Evolutionary conservation across 2,113 vertebrate species (phyloP).

Genomic region (Odocoileus hemionus): DNA sequence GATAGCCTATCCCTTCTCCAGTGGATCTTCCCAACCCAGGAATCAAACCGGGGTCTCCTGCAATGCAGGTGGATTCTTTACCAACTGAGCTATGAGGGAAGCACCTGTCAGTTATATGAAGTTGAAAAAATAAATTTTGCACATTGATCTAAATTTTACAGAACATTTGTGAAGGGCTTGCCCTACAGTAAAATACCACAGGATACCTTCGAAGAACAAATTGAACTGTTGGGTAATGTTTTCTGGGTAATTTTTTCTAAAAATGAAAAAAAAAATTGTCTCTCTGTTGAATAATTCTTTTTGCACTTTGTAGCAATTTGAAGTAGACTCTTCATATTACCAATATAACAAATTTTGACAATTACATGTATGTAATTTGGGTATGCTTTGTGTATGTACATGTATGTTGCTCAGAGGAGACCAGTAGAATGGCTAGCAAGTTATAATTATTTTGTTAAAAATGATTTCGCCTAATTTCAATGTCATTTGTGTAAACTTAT

Average conservation of each 20-base stretch:
- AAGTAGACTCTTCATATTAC: background rate
- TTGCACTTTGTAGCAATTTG: background rate
- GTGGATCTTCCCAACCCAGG: fast-evolving
- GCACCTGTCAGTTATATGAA: background rate
- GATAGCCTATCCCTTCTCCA: background rate
- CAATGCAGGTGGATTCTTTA: background rate
- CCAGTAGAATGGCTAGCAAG: background rate
- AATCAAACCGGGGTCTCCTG: fast-evolving
- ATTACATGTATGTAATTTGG: background rate
- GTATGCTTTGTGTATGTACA: background rate
- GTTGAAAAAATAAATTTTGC: background rate
- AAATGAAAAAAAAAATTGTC: background rate
- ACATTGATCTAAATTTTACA: background rate
- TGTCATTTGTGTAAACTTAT: background rate
- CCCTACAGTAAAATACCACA: background rate
- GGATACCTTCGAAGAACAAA: background rate
- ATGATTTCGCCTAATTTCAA: background rate
- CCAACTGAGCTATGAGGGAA: background rate
- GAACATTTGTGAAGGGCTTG: background rate
- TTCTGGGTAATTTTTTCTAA: background rate
- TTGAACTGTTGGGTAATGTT: background rate
- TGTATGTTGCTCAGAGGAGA: background rate
- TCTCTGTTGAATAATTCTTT: background rate
- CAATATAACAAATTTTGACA: background rate
- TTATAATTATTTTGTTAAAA: background rate